These are phyloP conservation scores for Trissolcus japonicus DNA, from an alignment of 2,888 invertebrate genomes.

Conservation along the genomic window DNA sequence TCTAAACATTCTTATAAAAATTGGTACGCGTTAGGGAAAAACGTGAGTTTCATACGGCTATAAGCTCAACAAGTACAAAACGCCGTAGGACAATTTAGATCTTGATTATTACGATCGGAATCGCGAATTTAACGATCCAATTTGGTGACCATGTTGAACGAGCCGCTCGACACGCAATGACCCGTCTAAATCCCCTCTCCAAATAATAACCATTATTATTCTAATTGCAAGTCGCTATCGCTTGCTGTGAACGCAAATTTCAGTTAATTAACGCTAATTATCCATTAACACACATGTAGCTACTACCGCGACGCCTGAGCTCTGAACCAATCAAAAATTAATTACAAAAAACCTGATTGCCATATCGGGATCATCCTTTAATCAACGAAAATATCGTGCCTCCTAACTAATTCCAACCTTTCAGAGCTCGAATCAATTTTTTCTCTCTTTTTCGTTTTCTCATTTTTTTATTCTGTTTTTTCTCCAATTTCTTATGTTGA, in stretches of 20 bases:
- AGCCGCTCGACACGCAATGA: conserved; percentile 11
- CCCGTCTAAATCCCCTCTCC: conserved; percentile 15
- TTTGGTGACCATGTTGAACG: conserved; percentile 8
- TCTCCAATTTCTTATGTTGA: too few relatives aligned
- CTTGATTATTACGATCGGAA: conserved; percentile 4
- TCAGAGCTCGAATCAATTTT: too few relatives aligned
- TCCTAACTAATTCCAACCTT: not conserved
- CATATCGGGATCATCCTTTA: conserved; percentile 22
- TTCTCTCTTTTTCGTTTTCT: too few relatives aligned
- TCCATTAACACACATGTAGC: conserved; percentile 29
- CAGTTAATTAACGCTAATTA: conserved; percentile 44
- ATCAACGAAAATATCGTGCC: conserved; percentile 30
- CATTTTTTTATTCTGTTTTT: too few relatives aligned
- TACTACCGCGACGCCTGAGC: conserved; percentile 8
- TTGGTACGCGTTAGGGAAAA: not conserved
- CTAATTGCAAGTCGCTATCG: conserved; percentile 11
- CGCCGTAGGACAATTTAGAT: not conserved
- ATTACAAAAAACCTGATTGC: conserved; percentile 27
- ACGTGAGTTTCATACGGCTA: not conserved
- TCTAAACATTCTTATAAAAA: too few relatives aligned
- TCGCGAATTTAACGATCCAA: conserved; percentile 20
- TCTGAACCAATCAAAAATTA: conserved; percentile 36
- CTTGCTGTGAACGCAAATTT: conserved; percentile 24
- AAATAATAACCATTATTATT: conserved; percentile 36
- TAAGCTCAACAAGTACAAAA: conserved; percentile 4